Evolutionary conservation across 2,888 invertebrate species (phyloP).

Genomic region (Cheilosia soror): DNA sequence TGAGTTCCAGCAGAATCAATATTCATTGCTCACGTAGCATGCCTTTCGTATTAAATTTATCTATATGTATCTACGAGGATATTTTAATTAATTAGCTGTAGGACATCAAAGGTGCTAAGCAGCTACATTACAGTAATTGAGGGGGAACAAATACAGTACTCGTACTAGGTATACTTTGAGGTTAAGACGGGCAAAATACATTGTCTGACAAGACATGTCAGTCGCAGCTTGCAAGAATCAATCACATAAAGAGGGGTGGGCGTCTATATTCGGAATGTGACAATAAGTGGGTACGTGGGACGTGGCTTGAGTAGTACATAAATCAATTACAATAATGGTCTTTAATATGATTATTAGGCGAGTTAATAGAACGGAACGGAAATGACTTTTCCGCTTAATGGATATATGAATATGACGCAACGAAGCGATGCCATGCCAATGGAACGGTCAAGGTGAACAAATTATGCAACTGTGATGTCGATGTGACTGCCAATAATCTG

Average conservation of each 20-base stretch:
- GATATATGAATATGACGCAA: not conserved
- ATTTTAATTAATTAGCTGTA: not conserved
- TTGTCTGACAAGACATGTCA: not conserved
- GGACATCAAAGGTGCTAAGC: not conserved
- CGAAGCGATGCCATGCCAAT: too few species aligned
- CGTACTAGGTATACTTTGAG: too few species aligned
- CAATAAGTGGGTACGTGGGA: not conserved
- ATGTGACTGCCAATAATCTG: too few species aligned
- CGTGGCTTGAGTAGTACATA: not conserved
- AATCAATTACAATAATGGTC: slow-evolving; percentile 29
- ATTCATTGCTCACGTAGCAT: slow-evolving; percentile 25
- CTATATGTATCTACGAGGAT: slow-evolving; percentile 20
- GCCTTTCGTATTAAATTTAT: slow-evolving; percentile 25
- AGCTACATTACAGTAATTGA: not conserved
- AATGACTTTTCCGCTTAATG: not conserved
- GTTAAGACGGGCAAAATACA: not conserved
- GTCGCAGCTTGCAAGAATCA: not conserved
- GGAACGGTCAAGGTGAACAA: not conserved
- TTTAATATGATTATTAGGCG: not conserved
- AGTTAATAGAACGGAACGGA: not conserved
- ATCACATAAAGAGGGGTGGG: not conserved
- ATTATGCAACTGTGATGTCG: not conserved
- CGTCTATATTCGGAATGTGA: not conserved
- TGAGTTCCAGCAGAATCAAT: not conserved
- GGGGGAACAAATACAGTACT: not conserved